Conservation (phyloP, 1,140 invertebrate species). For the Drosophila kepulauana region DNA sequence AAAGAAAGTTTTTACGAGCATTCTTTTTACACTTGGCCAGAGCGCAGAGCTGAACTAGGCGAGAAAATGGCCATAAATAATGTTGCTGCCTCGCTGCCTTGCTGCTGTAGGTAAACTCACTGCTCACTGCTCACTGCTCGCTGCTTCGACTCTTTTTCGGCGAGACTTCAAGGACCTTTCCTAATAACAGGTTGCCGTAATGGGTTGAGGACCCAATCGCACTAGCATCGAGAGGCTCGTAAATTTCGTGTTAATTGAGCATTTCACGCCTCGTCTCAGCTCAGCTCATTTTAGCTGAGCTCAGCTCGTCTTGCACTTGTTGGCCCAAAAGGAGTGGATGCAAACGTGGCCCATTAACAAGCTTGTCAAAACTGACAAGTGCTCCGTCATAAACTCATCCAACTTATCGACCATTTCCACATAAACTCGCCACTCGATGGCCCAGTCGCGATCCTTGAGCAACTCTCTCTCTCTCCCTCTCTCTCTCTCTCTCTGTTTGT, state of each 20-base stretch:
- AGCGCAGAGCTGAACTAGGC: conserved; percentile 28
- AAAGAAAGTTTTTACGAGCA: conserved; percentile 80
- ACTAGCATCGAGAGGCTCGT: conserved; percentile 44
- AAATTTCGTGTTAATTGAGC: conserved; percentile 75
- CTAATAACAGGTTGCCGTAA: conserved; percentile 66
- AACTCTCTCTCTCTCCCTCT: not conserved
- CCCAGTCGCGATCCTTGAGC: conserved; percentile 31
- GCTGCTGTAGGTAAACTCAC: conserved; percentile 36
- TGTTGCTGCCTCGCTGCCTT: conserved; percentile 40
- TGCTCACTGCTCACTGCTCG: not conserved
- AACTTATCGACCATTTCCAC: conserved; percentile 67
- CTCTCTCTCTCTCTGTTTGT: too few species aligned
- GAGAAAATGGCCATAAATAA: conserved; percentile 62
- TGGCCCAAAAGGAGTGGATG: conserved; percentile 16
- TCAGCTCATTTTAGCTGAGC: not conserved
- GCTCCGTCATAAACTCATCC: conserved; percentile 68
- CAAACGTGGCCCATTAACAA: conserved; percentile 68
- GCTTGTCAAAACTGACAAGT: conserved; percentile 78
- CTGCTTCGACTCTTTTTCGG: conserved; percentile 8
- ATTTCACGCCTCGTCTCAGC: conserved; percentile 65
- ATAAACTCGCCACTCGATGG: conserved; percentile 63
- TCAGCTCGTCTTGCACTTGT: conserved; percentile 40
- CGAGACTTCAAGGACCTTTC: conserved; percentile 68
- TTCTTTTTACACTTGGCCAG: conserved; percentile 28
- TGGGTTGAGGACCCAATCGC: conserved; percentile 47